Percentiles rank a stretch among this genome's conserved stretches.
phyloP scores from a whole-genome alignment of 2,797 vertebrate species.

The Meriones psammophilus region DNA sequence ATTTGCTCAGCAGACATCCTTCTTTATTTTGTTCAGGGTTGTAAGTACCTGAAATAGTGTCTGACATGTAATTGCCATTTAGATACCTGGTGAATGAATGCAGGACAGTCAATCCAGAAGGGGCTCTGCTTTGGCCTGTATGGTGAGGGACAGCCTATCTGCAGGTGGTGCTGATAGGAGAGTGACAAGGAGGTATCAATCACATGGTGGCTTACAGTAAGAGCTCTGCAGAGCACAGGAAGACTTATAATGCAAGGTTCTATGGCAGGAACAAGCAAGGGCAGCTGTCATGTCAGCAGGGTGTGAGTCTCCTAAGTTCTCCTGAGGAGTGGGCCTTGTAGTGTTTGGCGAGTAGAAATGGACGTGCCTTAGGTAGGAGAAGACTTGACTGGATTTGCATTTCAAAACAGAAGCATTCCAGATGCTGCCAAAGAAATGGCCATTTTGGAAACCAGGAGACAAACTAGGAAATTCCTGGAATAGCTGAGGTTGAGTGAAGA shows the following conservation, averaged over 20 bases:
- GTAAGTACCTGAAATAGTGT: constrained; percentile 29
- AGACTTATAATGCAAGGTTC: neutral
- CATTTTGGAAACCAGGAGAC: constrained; percentile 1
- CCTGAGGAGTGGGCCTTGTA: neutral
- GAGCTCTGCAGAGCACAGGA: neutral
- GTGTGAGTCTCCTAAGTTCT: neutral
- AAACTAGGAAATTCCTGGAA: neutral
- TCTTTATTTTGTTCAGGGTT: constrained; percentile 16
- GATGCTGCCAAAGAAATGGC: neutral
- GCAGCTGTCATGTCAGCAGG: neutral
- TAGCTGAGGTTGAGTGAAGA: neutral
- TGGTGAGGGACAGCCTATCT: neutral
- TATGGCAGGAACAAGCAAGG: neutral
- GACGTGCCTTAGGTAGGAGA: neutral
- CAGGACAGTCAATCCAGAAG: neutral
- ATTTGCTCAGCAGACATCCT: neutral
- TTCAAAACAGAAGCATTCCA: neutral
- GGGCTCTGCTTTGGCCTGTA: neutral
- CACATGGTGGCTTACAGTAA: neutral
- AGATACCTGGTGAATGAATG: constrained; percentile 40
- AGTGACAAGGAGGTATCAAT: neutral
- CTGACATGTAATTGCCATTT: neutral
- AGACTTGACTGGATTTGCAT: neutral
- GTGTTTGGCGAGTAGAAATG: neutral
- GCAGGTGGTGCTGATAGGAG: neutral